These are phyloP conservation scores for Hemicentrotus pulcherrimus DNA, from an alignment of 35 echinoderm and acorn worm species.

Conservation along the genomic window DNA sequence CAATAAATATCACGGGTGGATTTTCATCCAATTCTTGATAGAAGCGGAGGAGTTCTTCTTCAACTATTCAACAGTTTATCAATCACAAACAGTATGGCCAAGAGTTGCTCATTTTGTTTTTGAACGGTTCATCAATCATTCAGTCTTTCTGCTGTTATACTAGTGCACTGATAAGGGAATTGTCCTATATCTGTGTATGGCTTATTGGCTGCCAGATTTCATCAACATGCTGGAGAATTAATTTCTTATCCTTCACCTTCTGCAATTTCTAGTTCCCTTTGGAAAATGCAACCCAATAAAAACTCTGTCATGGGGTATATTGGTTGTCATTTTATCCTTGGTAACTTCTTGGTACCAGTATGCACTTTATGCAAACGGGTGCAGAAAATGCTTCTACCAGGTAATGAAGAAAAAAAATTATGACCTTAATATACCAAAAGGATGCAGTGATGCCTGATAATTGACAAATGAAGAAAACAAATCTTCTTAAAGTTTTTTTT, in stretches of 20 bases:
- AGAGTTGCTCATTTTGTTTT: too few relatives aligned
- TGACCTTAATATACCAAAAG: not conserved
- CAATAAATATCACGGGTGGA: not conserved
- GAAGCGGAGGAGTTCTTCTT: not conserved
- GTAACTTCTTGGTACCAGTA: not conserved
- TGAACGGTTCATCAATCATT: not conserved
- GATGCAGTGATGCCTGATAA: not conserved
- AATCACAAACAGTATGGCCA: too few relatives aligned
- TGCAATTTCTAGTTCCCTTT: not conserved
- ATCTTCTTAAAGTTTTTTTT: not conserved
- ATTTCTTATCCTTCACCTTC: not conserved
- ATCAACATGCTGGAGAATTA: not conserved
- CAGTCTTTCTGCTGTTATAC: not conserved
- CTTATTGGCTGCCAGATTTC: not conserved
- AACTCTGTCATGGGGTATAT: not conserved
- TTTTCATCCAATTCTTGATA: not conserved
- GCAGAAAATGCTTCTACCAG: not conserved
- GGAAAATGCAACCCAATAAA: not conserved
- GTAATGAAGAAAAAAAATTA: not conserved
- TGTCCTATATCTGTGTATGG: not conserved
- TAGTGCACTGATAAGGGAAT: not conserved
- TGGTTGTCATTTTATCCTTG: not conserved
- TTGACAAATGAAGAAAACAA: not conserved
- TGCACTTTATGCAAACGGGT: not conserved
- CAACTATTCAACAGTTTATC: not conserved